These are phyloP conservation scores for Campoplex capitator DNA, from an alignment of 2,888 invertebrate genomes.

Conservation along the genomic window DNA sequence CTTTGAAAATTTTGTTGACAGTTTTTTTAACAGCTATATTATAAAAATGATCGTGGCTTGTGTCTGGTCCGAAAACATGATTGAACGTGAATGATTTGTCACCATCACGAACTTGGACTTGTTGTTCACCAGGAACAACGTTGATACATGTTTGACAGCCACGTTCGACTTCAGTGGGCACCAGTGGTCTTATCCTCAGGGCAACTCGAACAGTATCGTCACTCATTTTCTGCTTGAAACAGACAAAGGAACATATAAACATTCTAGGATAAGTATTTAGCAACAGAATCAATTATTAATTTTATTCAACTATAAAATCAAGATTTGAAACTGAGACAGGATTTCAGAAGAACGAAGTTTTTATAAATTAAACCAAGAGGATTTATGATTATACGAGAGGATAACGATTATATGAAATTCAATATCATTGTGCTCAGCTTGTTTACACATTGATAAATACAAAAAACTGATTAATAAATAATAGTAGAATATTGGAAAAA, in stretches of 20 bases:
- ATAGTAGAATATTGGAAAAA: too few relatives aligned
- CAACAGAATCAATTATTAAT: neutral
- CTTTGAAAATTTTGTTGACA: constrained; percentile 92
- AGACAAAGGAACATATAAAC: neutral
- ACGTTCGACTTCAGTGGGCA: constrained; percentile 89
- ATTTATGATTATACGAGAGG: too few relatives aligned
- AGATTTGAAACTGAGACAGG: too few relatives aligned
- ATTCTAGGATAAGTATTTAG: neutral
- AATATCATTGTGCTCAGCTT: too few relatives aligned
- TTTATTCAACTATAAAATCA: neutral
- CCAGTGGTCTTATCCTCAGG: constrained; percentile 92
- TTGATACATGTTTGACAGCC: constrained; percentile 92
- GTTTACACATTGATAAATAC: too few relatives aligned
- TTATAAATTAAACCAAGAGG: too few relatives aligned
- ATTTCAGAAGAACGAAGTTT: too few relatives aligned
- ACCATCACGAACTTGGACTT: constrained; percentile 88
- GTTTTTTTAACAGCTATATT: constrained; percentile 89
- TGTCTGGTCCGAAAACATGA: constrained; percentile 91
- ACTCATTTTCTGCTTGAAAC: constrained; percentile 38
- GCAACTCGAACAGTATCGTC: constrained; percentile 90
- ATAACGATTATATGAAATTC: too few relatives aligned
- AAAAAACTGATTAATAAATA: too few relatives aligned
- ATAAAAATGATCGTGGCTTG: constrained; percentile 91
- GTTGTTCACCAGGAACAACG: constrained; percentile 88
- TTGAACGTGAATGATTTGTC: constrained; percentile 93